Base-by-base conservation (phyloP, 64 coral and sea anemone genomes). In the Hydrozoanthus tunicans region DNA sequence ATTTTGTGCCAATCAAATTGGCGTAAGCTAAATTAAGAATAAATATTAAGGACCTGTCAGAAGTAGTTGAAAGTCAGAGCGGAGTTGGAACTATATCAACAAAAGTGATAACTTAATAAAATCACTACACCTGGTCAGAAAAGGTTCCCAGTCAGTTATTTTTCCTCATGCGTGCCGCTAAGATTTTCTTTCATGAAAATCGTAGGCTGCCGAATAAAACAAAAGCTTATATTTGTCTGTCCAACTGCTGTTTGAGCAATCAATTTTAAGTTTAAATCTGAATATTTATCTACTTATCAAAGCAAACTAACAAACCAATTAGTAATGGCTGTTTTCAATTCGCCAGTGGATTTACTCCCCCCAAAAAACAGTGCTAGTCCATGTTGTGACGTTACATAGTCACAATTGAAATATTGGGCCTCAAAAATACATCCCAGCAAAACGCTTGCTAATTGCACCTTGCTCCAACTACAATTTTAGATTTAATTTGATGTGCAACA, bases 231-330 rank as follows among this genome's bases (percentile, higher is more conserved):
- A 1, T 26, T 76, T 76, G 72, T 53, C 26, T 76, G 10, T 51
- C 53, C 53, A 5, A 52, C 24, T 12, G 27, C 53, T 59, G n/a
- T 73, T 88, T 73, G 55, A 51, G 70, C 67, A 73, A 58, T 59
- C 67, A 88, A 58, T 88, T 70, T 73, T 23, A 12, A 69, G 56
- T 53, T 59, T 59, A 86, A 60, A 88, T 73, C 68, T 59, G 84
- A 88, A 88, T 75, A 74, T 88, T 88, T 58, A 88, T 73, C 56
- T 74, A 74, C 25, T 88, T 23, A 75, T 73, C 67, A 56, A 25
- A 58, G 83, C 56, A 88, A 75, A 59, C 54, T 72, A 88, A 88
- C 84, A 73, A 88, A 58, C 70, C 84, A 88, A 88, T 88, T 88
- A 88, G 84, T 55, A 70, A 11, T 62, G 14, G 58, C 58, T 9